Evolutionary conservation across 2,888 invertebrate genomes (phyloP).

Genomic region (Mimumesa dahlbomi): DNA sequence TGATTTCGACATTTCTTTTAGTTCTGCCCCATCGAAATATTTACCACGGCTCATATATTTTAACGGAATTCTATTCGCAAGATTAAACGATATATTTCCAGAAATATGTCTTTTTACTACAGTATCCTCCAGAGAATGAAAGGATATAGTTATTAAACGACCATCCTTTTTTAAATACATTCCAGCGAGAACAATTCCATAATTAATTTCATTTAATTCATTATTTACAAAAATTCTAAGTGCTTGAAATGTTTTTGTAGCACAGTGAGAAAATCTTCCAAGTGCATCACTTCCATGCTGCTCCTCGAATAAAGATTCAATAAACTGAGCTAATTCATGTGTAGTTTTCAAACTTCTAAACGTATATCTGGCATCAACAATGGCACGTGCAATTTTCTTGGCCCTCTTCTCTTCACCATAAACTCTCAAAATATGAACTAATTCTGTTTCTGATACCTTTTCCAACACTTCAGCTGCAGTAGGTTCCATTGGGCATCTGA

Average conservation of each 20-base stretch:
- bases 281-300: constrained; percentile 89
- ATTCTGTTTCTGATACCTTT: constrained; percentile 88
- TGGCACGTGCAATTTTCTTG: constrained; percentile 91
- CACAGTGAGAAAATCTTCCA: constrained; percentile 88
- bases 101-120: constrained; percentile 94
- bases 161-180: constrained; percentile 90
- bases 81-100: constrained; percentile 88
- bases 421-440: constrained; percentile 91
- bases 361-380: constrained; percentile 91
- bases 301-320: constrained; percentile 84
- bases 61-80: constrained; percentile 87
- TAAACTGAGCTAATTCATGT: constrained; percentile 88
- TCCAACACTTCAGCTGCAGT: constrained; percentile 95
- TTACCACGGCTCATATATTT: constrained; percentile 86
- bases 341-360: constrained; percentile 91
- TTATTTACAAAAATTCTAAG: constrained; percentile 97
- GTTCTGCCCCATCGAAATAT: constrained; percentile 83
- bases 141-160: constrained; percentile 90
- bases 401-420: constrained; percentile 96
- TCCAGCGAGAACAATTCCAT: constrained; percentile 90
- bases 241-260: constrained; percentile 96
- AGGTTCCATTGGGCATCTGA: constrained; percentile 85
- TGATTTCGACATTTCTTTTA: constrained; percentile 84
- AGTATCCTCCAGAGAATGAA: constrained; percentile 96
- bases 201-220: constrained; percentile 96